These are phyloP conservation scores for Pantherophis alleghaniensis DNA, from an alignment of 2,797 vertebrate genomes.

Conservation along the genomic window DNA sequence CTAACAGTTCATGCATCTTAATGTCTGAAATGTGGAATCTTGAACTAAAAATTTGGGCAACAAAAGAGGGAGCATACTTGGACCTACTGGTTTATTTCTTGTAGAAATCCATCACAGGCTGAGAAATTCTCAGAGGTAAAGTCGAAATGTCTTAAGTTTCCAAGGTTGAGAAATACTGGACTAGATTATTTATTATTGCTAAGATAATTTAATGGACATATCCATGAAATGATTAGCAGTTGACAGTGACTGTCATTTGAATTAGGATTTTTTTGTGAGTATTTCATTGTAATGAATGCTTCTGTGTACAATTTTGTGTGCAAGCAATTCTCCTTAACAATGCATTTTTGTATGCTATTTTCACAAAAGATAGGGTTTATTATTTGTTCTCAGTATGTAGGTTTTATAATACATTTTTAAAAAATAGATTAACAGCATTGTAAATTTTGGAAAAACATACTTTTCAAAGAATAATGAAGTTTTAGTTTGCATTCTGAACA, in stretches of 20 bases:
- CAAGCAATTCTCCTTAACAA: not conserved
- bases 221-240: not conserved
- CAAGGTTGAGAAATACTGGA: not conserved
- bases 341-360: not conserved
- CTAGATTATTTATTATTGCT: not conserved
- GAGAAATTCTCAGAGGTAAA: not conserved
- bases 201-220: not conserved
- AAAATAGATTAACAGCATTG: not conserved
- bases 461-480: not conserved
- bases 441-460: not conserved
- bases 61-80: not conserved
- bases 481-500: not conserved
- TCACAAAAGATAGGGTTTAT: not conserved
- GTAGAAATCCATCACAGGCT: not conserved
- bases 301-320: not conserved
- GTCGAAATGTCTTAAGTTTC: not conserved
- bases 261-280: not conserved
- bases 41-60: not conserved
- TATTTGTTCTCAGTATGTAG: not conserved
- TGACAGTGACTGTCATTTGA: not conserved
- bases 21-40: not conserved
- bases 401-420: not conserved
- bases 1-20: not conserved
- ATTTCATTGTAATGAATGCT: not conserved
- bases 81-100: not conserved